phyloP scores from a whole-genome alignment of 2,797 vertebrate genomes.

The Chelonia mydas region DNA sequence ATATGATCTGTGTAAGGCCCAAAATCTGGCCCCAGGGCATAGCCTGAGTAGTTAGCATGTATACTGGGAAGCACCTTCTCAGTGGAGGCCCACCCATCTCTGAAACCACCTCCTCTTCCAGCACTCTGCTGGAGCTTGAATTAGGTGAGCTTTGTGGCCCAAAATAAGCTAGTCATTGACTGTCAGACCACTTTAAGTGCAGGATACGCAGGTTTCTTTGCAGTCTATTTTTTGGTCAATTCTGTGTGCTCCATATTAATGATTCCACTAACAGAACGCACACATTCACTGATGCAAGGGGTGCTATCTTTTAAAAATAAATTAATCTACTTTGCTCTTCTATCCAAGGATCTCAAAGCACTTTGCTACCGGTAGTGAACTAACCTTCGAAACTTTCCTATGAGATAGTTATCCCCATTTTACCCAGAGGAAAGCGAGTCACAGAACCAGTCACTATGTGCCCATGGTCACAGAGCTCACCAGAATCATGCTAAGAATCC shows the following conservation, averaged over 20 bases:
- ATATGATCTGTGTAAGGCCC: background rate
- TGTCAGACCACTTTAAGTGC: background rate
- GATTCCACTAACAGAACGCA: background rate
- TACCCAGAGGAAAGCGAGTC: slow-evolving; percentile 10
- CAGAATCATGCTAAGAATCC: background rate
- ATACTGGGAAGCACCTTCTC: background rate
- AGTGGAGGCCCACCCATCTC: background rate
- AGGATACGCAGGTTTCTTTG: accelerated
- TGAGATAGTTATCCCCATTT: background rate
- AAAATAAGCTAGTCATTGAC: background rate
- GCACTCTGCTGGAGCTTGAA: accelerated
- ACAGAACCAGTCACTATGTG: background rate
- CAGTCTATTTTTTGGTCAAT: accelerated
- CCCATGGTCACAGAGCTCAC: accelerated
- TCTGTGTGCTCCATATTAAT: accelerated
- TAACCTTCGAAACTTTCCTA: background rate
- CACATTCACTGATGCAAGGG: accelerated
- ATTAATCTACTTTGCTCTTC: background rate
- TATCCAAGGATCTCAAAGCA: accelerated
- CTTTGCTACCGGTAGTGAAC: background rate
- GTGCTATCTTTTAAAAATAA: accelerated
- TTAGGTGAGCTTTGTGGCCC: background rate
- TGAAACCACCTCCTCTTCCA: accelerated
- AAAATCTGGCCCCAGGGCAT: no score
- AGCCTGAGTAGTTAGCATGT: background rate